Evolutionary conservation across 2,888 invertebrate genomes (phyloP).

Genomic region (Chironomus riparius): DNA sequence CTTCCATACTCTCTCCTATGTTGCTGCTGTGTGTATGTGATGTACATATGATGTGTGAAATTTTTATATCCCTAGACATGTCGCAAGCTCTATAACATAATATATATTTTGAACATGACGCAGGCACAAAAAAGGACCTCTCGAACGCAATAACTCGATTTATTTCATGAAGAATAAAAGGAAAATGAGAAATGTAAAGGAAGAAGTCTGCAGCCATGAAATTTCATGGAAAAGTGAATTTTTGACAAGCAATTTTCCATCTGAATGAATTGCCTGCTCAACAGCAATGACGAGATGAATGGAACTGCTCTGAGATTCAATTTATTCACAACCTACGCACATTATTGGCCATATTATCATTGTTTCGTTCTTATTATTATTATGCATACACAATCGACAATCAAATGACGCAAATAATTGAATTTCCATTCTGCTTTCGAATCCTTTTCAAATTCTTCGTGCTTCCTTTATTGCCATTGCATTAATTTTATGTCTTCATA

Average conservation of each 20-base stretch:
- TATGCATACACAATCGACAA: background rate
- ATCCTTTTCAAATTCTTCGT: background rate
- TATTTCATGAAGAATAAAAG: background rate
- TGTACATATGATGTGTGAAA: background rate
- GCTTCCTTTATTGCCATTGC: background rate
- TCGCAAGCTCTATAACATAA: no score
- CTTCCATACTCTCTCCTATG: background rate
- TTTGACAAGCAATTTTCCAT: background rate
- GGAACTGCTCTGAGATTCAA: background rate
- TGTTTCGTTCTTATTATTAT: no score
- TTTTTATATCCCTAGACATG: background rate
- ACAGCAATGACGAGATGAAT: background rate
- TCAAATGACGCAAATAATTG: background rate
- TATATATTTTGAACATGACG: no score
- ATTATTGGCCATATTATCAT: no score
- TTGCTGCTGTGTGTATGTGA: no score
- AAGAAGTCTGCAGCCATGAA: background rate
- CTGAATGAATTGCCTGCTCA: background rate
- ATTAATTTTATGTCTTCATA: background rate
- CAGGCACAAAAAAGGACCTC: no score
- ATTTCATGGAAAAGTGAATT: background rate
- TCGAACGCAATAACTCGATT: background rate
- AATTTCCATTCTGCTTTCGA: background rate
- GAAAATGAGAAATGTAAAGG: background rate
- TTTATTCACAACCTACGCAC: no score